Percentiles rank a stretch among this genome's conserved stretches.
Evolutionary conservation across 2,797 vertebrate species (phyloP).

Genomic region (Notolabrus celidotus): DNA sequence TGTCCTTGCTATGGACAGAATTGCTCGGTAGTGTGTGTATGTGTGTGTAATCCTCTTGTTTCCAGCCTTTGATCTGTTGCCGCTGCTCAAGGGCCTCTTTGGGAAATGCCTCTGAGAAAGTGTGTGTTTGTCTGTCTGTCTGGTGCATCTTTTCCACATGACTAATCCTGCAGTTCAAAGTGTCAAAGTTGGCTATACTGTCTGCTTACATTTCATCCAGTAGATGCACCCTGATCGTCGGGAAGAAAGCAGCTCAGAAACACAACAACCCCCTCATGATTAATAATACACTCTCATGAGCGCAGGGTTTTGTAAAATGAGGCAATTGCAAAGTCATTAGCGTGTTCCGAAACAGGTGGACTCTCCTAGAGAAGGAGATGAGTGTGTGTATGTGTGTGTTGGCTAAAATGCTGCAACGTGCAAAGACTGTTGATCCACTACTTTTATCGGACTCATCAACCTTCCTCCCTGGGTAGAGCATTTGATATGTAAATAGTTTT

Average conservation of each 20-base stretch:
- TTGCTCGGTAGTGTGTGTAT: constrained; percentile 28
- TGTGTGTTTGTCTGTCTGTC: constrained; percentile 21
- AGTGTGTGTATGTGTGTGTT: constrained; percentile 5
- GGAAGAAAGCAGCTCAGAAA: constrained; percentile 4
- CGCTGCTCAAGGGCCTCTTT: constrained; percentile 22
- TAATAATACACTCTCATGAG: constrained; percentile 22
- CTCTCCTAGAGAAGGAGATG: neutral
- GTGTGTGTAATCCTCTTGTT: constrained; percentile 47
- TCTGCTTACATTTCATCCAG: constrained; percentile 9
- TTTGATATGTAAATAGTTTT: constrained; percentile 62
- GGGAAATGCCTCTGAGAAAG: constrained; percentile 41
- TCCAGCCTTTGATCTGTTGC: constrained; percentile 53
- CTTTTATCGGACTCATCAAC: constrained; percentile 32
- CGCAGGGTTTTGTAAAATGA: constrained; percentile 8
- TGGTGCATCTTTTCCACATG: constrained; percentile 44
- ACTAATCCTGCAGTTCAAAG: constrained; percentile 37
- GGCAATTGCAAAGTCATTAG: constrained; percentile 25
- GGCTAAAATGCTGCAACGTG: constrained; percentile 16
- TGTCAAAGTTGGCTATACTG: constrained; percentile 2
- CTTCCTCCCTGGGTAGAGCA: constrained; percentile 43
- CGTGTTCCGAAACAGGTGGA: constrained; percentile 33
- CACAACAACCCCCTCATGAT: neutral
- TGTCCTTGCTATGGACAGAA: constrained; percentile 50
- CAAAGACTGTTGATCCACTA: constrained; percentile 29
- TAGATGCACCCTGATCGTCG: neutral